Conservation (phyloP, 2,888 invertebrate genomes). For the Listrodromus nycthemerus region DNA sequence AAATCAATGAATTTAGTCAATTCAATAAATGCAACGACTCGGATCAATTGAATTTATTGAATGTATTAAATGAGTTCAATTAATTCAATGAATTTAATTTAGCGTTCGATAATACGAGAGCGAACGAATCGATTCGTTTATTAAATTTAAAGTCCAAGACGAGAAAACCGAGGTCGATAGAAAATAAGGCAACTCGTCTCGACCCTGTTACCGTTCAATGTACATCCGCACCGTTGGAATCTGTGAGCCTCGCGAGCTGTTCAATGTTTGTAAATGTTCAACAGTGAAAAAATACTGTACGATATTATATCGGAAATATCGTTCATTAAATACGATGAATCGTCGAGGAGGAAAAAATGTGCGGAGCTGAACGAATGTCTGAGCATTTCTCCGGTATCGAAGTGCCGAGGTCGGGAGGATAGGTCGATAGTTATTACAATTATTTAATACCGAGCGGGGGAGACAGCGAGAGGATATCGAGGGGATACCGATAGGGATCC, state of each 20-base stretch:
- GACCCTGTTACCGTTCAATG: not conserved
- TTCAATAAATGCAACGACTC: too few relatives aligned
- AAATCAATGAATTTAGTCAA: too few relatives aligned
- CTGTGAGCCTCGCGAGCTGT: not conserved
- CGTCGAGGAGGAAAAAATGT: not conserved
- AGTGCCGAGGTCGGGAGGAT: not conserved
- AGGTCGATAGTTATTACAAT: not conserved
- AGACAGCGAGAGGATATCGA: slow-evolving; percentile 1
- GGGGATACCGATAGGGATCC: slow-evolving; percentile 8
- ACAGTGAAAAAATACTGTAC: not conserved
- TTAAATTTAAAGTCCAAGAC: too few relatives aligned
- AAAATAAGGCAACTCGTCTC: slow-evolving; percentile 5
- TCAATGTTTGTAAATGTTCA: not conserved
- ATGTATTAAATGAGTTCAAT: too few relatives aligned
- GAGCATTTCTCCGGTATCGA: not conserved
- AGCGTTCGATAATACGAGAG: too few relatives aligned
- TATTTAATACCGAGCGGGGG: not conserved
- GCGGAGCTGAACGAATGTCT: not conserved
- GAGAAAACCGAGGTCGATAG: too few relatives aligned
- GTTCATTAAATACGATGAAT: not conserved
- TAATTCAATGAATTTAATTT: too few relatives aligned
- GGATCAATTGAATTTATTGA: too few relatives aligned
- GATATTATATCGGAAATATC: not conserved
- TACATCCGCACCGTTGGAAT: not conserved
- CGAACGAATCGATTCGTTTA: too few relatives aligned